Evolutionary conservation across 2,113 vertebrate species (phyloP).

Genomic region (Toxotes chatareus): DNA sequence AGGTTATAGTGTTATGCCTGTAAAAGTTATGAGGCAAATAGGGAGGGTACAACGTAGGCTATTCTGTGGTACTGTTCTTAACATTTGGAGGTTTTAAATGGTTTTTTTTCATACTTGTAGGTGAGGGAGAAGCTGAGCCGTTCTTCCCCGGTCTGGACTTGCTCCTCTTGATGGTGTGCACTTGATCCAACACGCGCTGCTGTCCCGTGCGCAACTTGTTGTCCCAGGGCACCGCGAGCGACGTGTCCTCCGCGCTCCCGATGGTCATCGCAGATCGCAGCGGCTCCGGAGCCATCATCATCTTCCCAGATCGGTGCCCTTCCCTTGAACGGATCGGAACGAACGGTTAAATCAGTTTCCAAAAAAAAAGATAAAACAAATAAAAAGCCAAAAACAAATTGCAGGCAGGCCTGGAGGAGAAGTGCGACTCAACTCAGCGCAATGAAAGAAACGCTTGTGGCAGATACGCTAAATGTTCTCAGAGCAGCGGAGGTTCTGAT

Average conservation of each 20-base stretch:
- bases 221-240: slow-evolving; percentile 83
- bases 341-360: not conserved
- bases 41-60: too few species aligned
- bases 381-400: not conserved
- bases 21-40: too few species aligned
- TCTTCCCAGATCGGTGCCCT: slow-evolving; percentile 41
- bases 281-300: slow-evolving; percentile 74
- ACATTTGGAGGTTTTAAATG: not conserved
- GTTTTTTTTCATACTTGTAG: slow-evolving; percentile 67
- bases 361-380: not conserved
- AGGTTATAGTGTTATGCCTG: too few species aligned
- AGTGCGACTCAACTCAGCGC: not conserved
- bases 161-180: slow-evolving; percentile 79
- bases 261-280: slow-evolving; percentile 66
- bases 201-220: slow-evolving; percentile 66
- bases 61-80: too few species aligned
- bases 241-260: slow-evolving; percentile 78
- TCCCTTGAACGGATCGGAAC: not conserved
- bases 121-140: slow-evolving; percentile 32
- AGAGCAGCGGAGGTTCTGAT: not conserved
- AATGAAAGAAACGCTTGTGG: not conserved
- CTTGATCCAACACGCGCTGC: slow-evolving; percentile 81
- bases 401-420: not conserved
- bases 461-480: slow-evolving; percentile 5
- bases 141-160: slow-evolving; percentile 64